These are phyloP conservation scores for Micoletzkya japonica DNA, from an alignment of 2,888 invertebrate species.

Conservation along the genomic window DNA sequence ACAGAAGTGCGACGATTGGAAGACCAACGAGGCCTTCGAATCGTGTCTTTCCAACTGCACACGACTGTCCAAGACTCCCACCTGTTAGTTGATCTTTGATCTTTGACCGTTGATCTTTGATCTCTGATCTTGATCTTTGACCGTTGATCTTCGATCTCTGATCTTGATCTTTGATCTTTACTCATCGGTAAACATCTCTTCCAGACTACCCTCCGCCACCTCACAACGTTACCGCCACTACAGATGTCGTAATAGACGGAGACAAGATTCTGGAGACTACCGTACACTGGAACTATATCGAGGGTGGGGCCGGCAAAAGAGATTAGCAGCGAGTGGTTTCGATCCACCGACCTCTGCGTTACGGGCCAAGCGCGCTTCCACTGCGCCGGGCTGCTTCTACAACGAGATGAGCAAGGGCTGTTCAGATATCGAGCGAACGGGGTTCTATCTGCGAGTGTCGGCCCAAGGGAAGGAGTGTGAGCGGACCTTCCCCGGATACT, in stretches of 20 bases:
- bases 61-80: neutral
- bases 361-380: constrained; percentile 82
- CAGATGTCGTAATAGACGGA: constrained; percentile 43
- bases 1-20: constrained; percentile 12
- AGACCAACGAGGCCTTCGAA: constrained; percentile 21
- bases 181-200: constrained; percentile 1
- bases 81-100: constrained; percentile 8
- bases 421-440: constrained; percentile 43
- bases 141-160: neutral
- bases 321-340: constrained; percentile 63
- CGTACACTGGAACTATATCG: constrained; percentile 40
- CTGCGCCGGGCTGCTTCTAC: constrained; percentile 78
- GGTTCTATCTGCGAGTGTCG: constrained; percentile 44
- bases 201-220: constrained; percentile 47
- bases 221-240: constrained; percentile 37
- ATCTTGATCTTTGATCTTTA: neutral
- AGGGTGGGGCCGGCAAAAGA: constrained; percentile 30
- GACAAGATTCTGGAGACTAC: constrained; percentile 48
- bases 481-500: constrained; percentile 48
- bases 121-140: neutral
- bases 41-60: constrained; percentile 18
- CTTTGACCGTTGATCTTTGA: neutral
- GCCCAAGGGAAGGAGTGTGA: constrained; percentile 42
- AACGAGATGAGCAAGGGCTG: neutral
- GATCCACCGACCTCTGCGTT: constrained; percentile 84